Evolutionary conservation across 1,140 invertebrate genomes (phyloP).

Genomic region (Penaeus indicus): DNA sequence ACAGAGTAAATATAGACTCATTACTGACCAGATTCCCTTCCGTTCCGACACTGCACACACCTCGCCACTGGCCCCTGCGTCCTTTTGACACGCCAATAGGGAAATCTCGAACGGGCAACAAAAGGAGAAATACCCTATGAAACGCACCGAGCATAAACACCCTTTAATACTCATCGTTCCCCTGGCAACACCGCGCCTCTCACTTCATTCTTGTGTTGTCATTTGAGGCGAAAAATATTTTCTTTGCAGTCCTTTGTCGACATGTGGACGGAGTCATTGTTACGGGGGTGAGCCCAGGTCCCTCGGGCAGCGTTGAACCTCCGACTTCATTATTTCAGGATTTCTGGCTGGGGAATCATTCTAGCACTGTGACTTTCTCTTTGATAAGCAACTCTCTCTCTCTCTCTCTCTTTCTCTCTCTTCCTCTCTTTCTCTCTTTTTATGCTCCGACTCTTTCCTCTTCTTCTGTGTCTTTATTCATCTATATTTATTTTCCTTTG

Average conservation of each 20-base stretch:
- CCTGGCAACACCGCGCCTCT: conserved; percentile 36
- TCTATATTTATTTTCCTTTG: neutral
- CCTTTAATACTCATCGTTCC: conserved; percentile 4
- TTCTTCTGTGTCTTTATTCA: neutral
- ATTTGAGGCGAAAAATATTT: conserved; percentile 61
- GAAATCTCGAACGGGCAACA: neutral
- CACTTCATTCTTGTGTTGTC: conserved; percentile 63
- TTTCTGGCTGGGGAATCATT: conserved; percentile 59
- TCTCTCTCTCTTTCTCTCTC: conserved; percentile 4
- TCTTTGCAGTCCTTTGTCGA: conserved; percentile 58
- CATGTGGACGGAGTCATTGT: conserved; percentile 57
- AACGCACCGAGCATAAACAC: neutral
- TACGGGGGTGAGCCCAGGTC: conserved; percentile 34
- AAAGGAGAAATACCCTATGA: neutral
- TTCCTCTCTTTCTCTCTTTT: neutral
- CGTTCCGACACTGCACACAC: no score
- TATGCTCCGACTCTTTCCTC: neutral
- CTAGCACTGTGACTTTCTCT: conserved; percentile 48
- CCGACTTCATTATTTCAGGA: conserved; percentile 61
- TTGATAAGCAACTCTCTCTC: conserved; percentile 36
- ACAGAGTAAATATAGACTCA: no score
- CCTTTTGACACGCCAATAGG: neutral
- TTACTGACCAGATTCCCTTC: no score
- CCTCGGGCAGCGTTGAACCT: conserved; percentile 47
- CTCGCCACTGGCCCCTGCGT: no score